Conservation (phyloP, 2,797 vertebrate genomes). For the Cheirogaleus major region DNA sequence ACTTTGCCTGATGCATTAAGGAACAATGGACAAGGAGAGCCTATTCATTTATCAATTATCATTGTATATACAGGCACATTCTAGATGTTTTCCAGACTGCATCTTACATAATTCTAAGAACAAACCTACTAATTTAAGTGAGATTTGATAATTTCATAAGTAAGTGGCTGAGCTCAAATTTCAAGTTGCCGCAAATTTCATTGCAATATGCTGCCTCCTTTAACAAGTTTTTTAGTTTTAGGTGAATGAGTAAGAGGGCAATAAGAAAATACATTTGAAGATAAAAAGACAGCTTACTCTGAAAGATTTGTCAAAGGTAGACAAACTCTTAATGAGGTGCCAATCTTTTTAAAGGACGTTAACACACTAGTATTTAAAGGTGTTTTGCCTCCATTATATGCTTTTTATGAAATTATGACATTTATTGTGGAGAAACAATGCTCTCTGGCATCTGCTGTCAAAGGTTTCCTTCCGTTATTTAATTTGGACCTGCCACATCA, state of each 20-base stretch:
- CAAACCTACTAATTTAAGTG: neutral
- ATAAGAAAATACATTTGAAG: neutral
- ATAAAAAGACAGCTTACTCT: neutral
- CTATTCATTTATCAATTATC: neutral
- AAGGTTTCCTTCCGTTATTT: constrained; percentile 19
- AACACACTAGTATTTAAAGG: neutral
- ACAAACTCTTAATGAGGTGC: constrained; percentile 44
- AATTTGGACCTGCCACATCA: constrained; percentile 59
- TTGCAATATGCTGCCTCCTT: neutral
- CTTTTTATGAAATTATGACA: constrained; percentile 56
- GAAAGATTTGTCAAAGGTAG: constrained; percentile 38
- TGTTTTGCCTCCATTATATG: constrained; percentile 14
- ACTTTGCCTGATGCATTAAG: neutral
- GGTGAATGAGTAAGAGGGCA: neutral
- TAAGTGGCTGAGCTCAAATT: neutral
- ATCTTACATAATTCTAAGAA: neutral
- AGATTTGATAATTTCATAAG: neutral
- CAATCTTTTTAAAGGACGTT: constrained; percentile 34
- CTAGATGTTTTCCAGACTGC: neutral
- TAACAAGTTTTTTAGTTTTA: neutral
- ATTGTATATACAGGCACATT: neutral
- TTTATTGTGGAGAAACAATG: constrained; percentile 55
- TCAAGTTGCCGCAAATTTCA: neutral
- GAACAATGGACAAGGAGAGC: neutral
- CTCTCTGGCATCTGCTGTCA: neutral